Conservation (phyloP, 2,797 vertebrate genomes). For the Propithecus deckenii region DNA sequence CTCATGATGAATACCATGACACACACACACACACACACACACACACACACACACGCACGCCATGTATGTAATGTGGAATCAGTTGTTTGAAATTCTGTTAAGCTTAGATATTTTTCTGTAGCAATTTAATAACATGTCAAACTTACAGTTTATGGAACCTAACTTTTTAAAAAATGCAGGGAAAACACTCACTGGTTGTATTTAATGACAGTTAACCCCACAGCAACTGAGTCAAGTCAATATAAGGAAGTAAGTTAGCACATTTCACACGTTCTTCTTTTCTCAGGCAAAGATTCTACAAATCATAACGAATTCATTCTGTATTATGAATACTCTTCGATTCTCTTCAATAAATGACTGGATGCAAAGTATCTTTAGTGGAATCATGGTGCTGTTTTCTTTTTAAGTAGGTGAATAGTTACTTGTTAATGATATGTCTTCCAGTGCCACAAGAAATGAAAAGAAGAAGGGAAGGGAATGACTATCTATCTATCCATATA, state of each 20-base stretch:
- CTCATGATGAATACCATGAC: not conserved
- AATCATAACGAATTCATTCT: accelerated
- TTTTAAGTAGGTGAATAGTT: not conserved
- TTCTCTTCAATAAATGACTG: not conserved
- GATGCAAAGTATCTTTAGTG: not conserved
- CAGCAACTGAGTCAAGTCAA: not conserved
- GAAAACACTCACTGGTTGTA: not conserved
- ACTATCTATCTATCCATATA: no score
- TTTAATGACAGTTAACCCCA: not conserved
- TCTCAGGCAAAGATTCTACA: not conserved
- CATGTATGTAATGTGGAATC: not conserved
- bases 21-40: not conserved
- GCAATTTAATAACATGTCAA: not conserved
- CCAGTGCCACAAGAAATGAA: not conserved
- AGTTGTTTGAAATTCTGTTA: not conserved
- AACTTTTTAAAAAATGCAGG: not conserved
- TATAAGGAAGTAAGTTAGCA: not conserved
- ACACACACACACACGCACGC: no score
- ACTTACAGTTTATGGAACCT: not conserved
- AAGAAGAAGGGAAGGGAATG: not conserved
- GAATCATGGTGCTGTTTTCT: not conserved
- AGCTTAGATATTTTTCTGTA: not conserved
- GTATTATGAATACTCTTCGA: not conserved
- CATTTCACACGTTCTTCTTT: not conserved
- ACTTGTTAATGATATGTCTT: not conserved